Evolutionary conservation across 2,113 vertebrate genomes (phyloP).

Genomic region (Zapus hudsonius): DNA sequence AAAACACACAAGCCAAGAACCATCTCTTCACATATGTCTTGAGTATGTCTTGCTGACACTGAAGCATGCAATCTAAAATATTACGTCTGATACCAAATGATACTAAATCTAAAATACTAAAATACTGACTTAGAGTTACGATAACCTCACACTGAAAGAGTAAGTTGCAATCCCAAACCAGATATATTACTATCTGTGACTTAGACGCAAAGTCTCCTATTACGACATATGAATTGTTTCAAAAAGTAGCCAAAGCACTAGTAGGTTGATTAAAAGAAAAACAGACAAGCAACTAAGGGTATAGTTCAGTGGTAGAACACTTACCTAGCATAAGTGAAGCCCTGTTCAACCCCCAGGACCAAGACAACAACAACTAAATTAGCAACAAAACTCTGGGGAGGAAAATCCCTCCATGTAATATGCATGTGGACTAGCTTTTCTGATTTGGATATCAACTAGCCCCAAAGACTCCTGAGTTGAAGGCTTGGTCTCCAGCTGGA

Average conservation of each 20-base stretch:
- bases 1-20: slow-evolving; percentile 4
- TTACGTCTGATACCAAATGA: too few species aligned
- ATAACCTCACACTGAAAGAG: background rate
- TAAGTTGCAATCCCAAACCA: slow-evolving; percentile 20
- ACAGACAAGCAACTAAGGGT: background rate
- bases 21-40: background rate
- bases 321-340: background rate
- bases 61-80: background rate
- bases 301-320: background rate
- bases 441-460: too few species aligned
- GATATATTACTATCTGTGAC: background rate
- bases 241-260: background rate
- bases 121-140: background rate
- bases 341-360: background rate
- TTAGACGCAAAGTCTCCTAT: background rate
- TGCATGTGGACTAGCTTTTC: background rate
- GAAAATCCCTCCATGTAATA: background rate
- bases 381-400: background rate
- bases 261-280: background rate
- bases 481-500: background rate
- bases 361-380: background rate
- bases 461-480: background rate
- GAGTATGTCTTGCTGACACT: background rate
- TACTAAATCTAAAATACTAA: too few species aligned
- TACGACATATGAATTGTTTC: background rate